Conservation (phyloP, 2,797 vertebrate species). For the Phoebastria nigripes region DNA sequence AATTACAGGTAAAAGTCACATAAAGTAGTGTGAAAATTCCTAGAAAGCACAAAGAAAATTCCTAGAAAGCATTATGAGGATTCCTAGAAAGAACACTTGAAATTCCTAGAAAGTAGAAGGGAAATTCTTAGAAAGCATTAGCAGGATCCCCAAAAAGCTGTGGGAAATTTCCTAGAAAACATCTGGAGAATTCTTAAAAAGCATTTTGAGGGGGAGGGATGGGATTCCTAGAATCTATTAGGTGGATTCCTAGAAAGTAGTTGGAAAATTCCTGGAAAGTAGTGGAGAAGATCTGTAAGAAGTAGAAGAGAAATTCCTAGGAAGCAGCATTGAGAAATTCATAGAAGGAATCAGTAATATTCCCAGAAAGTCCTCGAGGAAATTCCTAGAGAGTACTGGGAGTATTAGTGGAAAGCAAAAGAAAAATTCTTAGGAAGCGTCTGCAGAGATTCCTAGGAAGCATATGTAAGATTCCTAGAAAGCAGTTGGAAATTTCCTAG, state of each 20-base stretch:
- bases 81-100: neutral
- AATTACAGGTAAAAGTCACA: neutral
- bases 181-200: neutral
- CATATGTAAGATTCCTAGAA: neutral
- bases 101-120: neutral
- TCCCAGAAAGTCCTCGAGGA: neutral
- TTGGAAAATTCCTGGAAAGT: neutral
- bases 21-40: neutral
- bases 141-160: fast-evolving
- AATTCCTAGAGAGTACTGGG: neutral
- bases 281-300: neutral
- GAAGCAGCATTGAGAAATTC: neutral
- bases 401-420: neutral
- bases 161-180: neutral
- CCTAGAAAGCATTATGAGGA: neutral
- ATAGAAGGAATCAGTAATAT: neutral
- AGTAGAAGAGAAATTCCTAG: neutral
- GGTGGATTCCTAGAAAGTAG: neutral
- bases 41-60: neutral
- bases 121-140: neutral
- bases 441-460: neutral
- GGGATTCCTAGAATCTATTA: neutral
- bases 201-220: neutral
- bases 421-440: neutral
- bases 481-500: neutral